phyloP scores from a whole-genome alignment of 64 coral and sea anemone genomes.

The Platygyra sinensis region DNA sequence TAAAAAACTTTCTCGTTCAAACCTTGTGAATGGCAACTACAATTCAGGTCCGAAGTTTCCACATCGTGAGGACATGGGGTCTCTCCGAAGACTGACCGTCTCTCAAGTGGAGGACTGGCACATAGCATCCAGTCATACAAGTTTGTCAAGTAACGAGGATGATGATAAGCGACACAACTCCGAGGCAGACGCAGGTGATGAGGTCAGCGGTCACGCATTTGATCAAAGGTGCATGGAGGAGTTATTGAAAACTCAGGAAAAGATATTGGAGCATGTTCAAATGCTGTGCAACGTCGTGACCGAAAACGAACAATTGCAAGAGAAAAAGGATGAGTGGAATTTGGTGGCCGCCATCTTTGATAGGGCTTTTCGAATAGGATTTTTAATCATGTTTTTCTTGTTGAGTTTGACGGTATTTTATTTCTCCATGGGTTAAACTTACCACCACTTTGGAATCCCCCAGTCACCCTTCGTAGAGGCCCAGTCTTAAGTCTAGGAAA shows the following conservation, averaged over 20 bases:
- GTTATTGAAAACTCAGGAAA: conserved; percentile 30
- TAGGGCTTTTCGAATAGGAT: conserved; percentile 58
- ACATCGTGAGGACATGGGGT: neutral
- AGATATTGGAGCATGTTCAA: conserved; percentile 29
- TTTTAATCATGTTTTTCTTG: conserved; percentile 63
- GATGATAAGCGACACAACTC: neutral
- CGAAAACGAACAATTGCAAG: conserved; percentile 57
- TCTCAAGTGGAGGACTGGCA: conserved; percentile 5
- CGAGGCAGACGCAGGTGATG: neutral
- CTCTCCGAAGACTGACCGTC: neutral
- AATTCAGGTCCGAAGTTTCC: neutral
- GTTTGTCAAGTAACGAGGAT: conserved; percentile 1
- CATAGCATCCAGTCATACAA: neutral
- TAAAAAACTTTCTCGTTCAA: conserved; percentile 37
- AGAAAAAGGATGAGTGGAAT: conserved; percentile 72
- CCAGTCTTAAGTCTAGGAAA: too few species aligned
- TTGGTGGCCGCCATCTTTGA: conserved; percentile 65
- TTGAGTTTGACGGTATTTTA: conserved; percentile 65
- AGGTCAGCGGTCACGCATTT: too few species aligned
- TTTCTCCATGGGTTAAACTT: neutral
- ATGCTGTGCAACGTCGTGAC: conserved; percentile 37
- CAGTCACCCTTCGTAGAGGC: too few species aligned
- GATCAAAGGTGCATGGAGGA: neutral
- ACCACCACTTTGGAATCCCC: too few species aligned
- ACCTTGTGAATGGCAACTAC: conserved; percentile 43